phyloP scores from a whole-genome alignment of 1,140 invertebrate genomes.

The Planococcus citri region DNA sequence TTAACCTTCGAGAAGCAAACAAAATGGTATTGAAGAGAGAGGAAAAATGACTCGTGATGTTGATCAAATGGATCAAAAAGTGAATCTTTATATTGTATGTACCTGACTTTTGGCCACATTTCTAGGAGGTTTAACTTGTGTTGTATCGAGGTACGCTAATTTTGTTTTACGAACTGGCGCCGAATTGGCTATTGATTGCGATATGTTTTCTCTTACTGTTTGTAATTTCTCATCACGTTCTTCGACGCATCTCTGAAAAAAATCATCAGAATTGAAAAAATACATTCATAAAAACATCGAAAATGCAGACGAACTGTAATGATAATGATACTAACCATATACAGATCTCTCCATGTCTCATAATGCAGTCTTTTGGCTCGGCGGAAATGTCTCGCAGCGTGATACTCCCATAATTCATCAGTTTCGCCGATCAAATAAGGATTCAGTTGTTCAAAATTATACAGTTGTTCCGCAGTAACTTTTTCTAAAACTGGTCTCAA shows the following conservation, averaged over 20 bases:
- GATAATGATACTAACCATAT: constrained; percentile 53
- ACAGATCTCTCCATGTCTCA: constrained; percentile 85
- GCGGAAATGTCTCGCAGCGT: constrained; percentile 68
- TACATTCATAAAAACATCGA: too few relatives aligned
- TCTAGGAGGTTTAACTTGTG: constrained; percentile 71
- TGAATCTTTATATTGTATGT: not conserved
- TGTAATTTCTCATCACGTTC: constrained; percentile 74
- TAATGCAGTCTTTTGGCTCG: constrained; percentile 54
- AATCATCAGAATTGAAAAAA: too few relatives aligned
- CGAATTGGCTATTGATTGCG: constrained; percentile 59
- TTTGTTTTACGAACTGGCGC: constrained; percentile 69
- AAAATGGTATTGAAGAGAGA: too few relatives aligned
- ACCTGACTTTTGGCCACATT: constrained; percentile 41
- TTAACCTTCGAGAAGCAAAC: not conserved
- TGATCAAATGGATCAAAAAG: too few relatives aligned
- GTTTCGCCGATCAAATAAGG: constrained; percentile 79
- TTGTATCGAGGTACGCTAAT: constrained; percentile 79
- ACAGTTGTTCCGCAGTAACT: constrained; percentile 78
- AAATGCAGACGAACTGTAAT: too few relatives aligned
- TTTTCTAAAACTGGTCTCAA: constrained; percentile 77
- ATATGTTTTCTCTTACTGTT: constrained; percentile 66
- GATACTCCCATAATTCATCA: constrained; percentile 73
- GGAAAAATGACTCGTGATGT: not conserved
- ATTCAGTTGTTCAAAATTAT: constrained; percentile 77
- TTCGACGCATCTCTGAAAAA: constrained; percentile 56